phyloP scores from a whole-genome alignment of 2,888 invertebrate species.

The Smittia sp. region DNA sequence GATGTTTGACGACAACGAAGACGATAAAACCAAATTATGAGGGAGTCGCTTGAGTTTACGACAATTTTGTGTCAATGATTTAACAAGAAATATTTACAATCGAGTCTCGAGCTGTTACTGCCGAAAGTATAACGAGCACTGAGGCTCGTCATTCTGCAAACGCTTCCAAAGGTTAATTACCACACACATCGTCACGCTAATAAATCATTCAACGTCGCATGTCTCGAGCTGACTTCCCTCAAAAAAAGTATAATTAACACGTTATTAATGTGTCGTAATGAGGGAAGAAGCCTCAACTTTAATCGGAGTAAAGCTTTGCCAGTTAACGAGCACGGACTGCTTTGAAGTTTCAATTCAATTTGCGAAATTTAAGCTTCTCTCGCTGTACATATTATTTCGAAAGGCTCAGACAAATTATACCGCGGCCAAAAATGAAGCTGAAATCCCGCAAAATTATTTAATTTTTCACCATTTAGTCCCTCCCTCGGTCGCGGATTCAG shows the following conservation, averaged over 20 bases:
- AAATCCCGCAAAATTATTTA: too few relatives aligned
- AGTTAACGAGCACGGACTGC: too few relatives aligned
- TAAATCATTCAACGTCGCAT: conserved; percentile 17
- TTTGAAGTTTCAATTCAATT: too few relatives aligned
- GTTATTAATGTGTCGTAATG: background rate
- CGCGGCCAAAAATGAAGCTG: too few relatives aligned
- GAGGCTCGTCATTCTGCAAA: background rate
- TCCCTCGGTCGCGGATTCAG: too few relatives aligned
- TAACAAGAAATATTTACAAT: background rate
- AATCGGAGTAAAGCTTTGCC: too few relatives aligned
- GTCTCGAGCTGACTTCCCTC: background rate
- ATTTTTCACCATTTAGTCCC: too few relatives aligned
- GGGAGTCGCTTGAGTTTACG: background rate
- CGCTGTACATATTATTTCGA: too few relatives aligned
- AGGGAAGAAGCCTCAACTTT: too few relatives aligned
- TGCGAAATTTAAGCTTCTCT: too few relatives aligned
- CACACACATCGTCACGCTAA: background rate
- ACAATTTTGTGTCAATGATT: background rate
- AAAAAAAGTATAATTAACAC: conserved; percentile 10
- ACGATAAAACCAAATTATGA: conserved; percentile 14
- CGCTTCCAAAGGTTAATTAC: background rate
- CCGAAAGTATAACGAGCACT: background rate
- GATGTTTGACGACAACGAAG: conserved; percentile 19
- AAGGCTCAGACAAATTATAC: too few relatives aligned
- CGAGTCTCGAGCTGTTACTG: background rate